Evolutionary conservation across 2,888 invertebrate species (phyloP), one percentile per base, ranked within the genome.

Genomic region (Operophtera brumata): DNA sequence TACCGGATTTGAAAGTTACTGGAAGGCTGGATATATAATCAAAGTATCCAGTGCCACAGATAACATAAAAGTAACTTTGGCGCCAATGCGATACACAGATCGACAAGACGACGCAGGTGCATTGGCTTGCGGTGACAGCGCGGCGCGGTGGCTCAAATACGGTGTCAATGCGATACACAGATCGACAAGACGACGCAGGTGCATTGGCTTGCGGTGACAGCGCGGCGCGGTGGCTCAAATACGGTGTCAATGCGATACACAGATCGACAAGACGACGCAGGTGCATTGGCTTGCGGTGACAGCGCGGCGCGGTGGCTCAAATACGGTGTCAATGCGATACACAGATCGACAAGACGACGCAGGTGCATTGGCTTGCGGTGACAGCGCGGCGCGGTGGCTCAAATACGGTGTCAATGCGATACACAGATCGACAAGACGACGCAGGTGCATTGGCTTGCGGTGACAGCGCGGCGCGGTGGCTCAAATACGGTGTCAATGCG

Each of bases 101-200:
- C 41, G 52, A 42, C 42, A 12, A 34, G 44, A 44, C 12, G 44
- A 44, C 12, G 8, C 39, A 20, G 46, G 46, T 46, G 47, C 13
- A 47, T 30, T 46, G 20, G 39, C 30, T 39, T 45, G 26, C 13
- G 34, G 45, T 13, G 36, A 36, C 44, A 12, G n/a, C n/a, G n/a
- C n/a, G n/a, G n/a, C n/a, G n/a, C n/a, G n/a, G 30, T 39, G 12
- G 35, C 14, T 35, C 45, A 41, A 48, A 53, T 48, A 54, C 47
- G 37, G 10, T 39, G 9, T 44, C 43, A 30, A 37, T 37, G 36
- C 11, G 5, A 28, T 14, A 30, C 48, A 54, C 35, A 54, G 37
- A 43, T 47, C 41, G 52, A 42, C 42, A 12, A 34, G 44, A 44
- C 12, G 44, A 44, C 12, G 8, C 39, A 20, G 46, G 46, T 46